Evolutionary conservation across 2,797 vertebrate species (phyloP).

Genomic region (Syndactyla subalaris): DNA sequence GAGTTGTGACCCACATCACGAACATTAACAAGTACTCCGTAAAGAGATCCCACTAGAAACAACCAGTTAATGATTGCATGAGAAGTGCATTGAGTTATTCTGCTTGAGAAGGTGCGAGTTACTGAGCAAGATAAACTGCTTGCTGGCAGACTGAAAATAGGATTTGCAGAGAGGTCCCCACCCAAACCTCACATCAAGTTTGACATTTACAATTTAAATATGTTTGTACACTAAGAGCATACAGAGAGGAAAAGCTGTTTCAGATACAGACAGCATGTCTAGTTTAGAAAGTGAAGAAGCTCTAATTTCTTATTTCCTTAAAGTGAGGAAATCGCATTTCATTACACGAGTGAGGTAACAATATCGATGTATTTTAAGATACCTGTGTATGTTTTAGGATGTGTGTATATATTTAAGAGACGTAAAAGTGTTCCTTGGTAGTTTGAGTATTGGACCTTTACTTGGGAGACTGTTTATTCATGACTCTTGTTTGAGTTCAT

Average conservation of each 20-base stretch:
- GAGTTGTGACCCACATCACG: conserved; percentile 32
- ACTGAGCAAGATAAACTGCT: background rate
- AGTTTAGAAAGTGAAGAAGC: background rate
- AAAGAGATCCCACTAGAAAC: conserved; percentile 29
- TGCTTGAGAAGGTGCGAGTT: background rate
- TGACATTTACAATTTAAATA: background rate
- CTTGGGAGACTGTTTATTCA: background rate
- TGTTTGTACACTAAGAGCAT: background rate
- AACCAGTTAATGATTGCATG: background rate
- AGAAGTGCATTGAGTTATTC: background rate
- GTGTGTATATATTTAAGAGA: background rate
- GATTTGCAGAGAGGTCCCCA: background rate
- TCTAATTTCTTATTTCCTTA: background rate
- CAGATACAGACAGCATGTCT: background rate
- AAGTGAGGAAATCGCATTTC: background rate
- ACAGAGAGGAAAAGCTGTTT: background rate
- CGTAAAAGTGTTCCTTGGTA: background rate
- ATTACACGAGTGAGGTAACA: background rate
- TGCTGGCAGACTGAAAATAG: background rate
- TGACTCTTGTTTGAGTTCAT: background rate
- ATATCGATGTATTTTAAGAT: background rate
- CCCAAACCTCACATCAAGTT: background rate
- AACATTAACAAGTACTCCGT: background rate
- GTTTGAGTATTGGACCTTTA: background rate
- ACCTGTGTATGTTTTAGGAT: background rate